Evolutionary conservation across 2,888 invertebrate genomes (phyloP), one percentile per base, ranked within the genome.

Genomic region (Ichneumoninae sp.): DNA sequence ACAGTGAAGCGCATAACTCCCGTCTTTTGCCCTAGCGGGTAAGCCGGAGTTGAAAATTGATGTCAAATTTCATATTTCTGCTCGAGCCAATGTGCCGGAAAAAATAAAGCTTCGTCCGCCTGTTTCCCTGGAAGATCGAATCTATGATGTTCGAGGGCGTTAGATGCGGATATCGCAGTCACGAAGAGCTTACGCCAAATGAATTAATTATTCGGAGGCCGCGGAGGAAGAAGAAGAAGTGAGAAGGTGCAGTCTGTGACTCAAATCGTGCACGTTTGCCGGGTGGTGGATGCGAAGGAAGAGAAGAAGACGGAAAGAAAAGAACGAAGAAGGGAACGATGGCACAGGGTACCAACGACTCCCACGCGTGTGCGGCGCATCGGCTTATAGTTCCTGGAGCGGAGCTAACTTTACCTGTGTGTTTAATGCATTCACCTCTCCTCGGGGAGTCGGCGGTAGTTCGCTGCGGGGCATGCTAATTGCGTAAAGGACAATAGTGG

Each of bases 391-490:
- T 63, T 63, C 63, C 33, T n/a, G 63, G 57, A 57, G 63, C 30
- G 30, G 63, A 63, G 30, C 6, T 16, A 33, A 63, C 63, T 63
- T 33, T 60, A n/a, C 19, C 40, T 54, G 75, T 66, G 65, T 26
- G 66, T 66, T 76, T 76, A 76, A 76, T 76, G 76, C 76, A 76
- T 66, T 65, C 75, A 66, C 65, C 75, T 66, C 36, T 57, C 26
- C 4, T 73, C 40, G 47, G 16, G 16, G 44, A 47, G 74, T 16
- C 65, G 75, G n/a, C 50, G 36, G 33, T 52, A 54, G 70, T 52
- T 47, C 40, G 80, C 75, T 60, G 83, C 74, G 33, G 71, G 54
- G 84, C 81, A 84, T 84, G 84, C 81, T 84, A 84, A 84, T 84
- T 81, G 81, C 76, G 54, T 69, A 44, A 40, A 60, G 70, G 77